These are phyloP conservation scores for Adelphocoris suturalis DNA, from an alignment of 2,888 invertebrate genomes.

Conservation along the genomic window DNA sequence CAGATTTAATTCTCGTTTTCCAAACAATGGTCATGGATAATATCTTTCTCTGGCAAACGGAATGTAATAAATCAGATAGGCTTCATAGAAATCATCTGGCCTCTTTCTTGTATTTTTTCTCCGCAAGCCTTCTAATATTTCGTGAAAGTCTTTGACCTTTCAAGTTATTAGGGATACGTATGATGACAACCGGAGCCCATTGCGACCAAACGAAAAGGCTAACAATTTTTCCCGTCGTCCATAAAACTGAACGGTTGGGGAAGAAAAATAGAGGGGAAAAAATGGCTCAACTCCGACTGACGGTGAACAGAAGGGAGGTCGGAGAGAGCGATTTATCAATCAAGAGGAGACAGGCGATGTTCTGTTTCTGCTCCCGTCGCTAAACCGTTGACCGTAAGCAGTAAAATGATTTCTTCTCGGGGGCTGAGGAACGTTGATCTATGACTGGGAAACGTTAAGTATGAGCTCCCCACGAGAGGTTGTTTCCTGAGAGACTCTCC, in stretches of 20 bases:
- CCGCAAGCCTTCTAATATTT: background rate
- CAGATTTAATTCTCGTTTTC: no score
- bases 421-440: background rate
- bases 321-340: constrained; percentile 6
- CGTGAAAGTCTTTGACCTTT: background rate
- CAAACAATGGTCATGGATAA: no score
- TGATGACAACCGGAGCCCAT: background rate
- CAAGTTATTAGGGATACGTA: background rate
- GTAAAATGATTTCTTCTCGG: constrained; percentile 23
- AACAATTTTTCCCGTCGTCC: background rate
- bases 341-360: constrained; percentile 13
- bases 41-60: no score
- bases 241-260: background rate
- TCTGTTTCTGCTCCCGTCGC: constrained; percentile 33
- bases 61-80: no score
- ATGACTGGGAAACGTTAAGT: constrained; percentile 7
- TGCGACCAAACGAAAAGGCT: background rate
- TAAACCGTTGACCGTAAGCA: constrained; percentile 35
- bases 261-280: background rate
- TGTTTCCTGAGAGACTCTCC: background rate
- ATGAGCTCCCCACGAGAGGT: constrained; percentile 10
- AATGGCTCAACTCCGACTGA: constrained; percentile 16
- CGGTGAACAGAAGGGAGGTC: background rate
- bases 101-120: no score
- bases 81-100: no score